Conservation (phyloP, 1,140 invertebrate species). For the Drosophila carrolli region DNA sequence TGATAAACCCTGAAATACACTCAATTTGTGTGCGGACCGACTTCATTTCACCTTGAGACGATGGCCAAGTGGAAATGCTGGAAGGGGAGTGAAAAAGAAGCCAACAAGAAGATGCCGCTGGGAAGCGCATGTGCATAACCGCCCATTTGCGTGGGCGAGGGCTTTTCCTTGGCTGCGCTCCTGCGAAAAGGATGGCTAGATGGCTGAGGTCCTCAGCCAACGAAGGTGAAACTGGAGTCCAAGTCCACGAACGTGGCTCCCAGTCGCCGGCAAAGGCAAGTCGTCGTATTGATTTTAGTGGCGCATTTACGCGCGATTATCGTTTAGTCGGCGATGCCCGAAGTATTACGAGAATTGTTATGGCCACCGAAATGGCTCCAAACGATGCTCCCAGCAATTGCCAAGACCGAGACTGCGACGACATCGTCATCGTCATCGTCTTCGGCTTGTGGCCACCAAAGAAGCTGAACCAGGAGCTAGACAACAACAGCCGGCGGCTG, state of each 20-base stretch:
- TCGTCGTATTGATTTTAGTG: conserved; percentile 81
- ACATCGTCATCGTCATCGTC: conserved; percentile 20
- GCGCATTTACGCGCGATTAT: conserved; percentile 82
- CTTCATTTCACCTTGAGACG: conserved; percentile 47
- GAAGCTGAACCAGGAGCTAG: conserved; percentile 11
- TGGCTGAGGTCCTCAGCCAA: conserved; percentile 29
- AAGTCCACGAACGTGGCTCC: conserved; percentile 45
- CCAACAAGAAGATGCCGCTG: conserved; percentile 18
- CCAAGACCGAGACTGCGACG: conserved; percentile 16
- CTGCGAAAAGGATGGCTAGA: conserved; percentile 61
- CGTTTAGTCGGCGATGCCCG: conserved; percentile 81
- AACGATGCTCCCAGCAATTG: conserved; percentile 69
- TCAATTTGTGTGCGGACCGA: conserved; percentile 52
- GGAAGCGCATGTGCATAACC: conserved; percentile 76
- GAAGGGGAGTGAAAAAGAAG: conserved; percentile 6
- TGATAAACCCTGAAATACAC: conserved; percentile 63
- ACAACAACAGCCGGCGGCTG: conserved; percentile 9
- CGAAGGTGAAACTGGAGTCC: conserved; percentile 68
- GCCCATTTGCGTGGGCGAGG: conserved; percentile 53
- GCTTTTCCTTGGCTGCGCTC: conserved; percentile 22
- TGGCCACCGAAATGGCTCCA: conserved; percentile 75
- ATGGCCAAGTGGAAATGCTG: conserved; percentile 1
- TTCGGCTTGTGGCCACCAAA: conserved; percentile 41
- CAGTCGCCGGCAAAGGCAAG: conserved; percentile 44
- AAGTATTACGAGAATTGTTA: conserved; percentile 83